Evolutionary conservation across 2,797 vertebrate species (phyloP).

Genomic region (Notoglanidium macrostoma): DNA sequence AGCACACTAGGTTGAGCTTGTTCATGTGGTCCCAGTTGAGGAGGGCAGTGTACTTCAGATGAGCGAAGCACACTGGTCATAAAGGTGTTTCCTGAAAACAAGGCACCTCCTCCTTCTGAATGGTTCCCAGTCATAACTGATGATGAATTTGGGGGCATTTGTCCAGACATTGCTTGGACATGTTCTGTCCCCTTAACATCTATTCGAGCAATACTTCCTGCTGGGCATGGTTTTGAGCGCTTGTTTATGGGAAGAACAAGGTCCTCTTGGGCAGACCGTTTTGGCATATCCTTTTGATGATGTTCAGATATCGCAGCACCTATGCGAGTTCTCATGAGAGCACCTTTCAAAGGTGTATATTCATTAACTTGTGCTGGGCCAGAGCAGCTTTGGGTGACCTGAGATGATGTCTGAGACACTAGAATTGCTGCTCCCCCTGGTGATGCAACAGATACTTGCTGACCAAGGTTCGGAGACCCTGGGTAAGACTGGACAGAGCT

Average conservation of each 20-base stretch:
- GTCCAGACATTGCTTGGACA: slow-evolving; percentile 83
- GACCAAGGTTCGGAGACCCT: slow-evolving; percentile 79
- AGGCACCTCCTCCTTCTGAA: slow-evolving; percentile 76
- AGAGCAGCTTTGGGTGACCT: slow-evolving; percentile 78
- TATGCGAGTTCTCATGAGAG: slow-evolving; percentile 77
- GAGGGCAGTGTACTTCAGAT: slow-evolving; percentile 82
- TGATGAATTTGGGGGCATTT: slow-evolving; percentile 82
- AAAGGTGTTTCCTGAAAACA: slow-evolving; percentile 88
- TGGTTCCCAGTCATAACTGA: slow-evolving; percentile 79
- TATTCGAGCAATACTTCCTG: slow-evolving; percentile 73
- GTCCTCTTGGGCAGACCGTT: slow-evolving; percentile 88
- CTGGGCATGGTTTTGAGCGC: slow-evolving; percentile 87
- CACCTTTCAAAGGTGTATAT: slow-evolving; percentile 84
- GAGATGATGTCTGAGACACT: slow-evolving; percentile 77
- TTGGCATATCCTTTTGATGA: slow-evolving; percentile 89
- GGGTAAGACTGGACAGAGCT: slow-evolving; percentile 82
- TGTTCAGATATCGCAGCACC: slow-evolving; percentile 76
- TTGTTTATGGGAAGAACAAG: slow-evolving; percentile 86
- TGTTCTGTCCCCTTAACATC: slow-evolving; percentile 86
- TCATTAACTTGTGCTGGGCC: slow-evolving; percentile 79
- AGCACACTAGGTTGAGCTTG: slow-evolving; percentile 82
- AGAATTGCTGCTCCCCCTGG: slow-evolving; percentile 71
- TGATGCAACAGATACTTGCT: slow-evolving; percentile 71
- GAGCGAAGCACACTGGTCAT: slow-evolving; percentile 79
- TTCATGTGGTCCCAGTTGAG: slow-evolving; percentile 81